Evolutionary conservation across 2,113 vertebrate species (phyloP).

Genomic region (Percopsis transmontana): DNA sequence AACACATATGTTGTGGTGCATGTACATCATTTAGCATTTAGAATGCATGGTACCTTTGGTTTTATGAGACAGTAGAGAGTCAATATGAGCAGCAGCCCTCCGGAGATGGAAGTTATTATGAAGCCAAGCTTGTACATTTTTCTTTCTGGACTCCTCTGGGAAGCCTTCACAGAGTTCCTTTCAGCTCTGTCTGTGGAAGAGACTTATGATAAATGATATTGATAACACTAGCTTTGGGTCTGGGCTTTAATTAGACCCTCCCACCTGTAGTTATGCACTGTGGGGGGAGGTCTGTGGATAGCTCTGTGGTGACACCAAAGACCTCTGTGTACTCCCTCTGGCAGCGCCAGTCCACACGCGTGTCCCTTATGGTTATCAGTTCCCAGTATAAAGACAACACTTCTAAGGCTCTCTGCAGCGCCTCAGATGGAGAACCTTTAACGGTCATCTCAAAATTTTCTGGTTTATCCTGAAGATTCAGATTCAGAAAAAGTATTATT

Average conservation of each 20-base stretch:
- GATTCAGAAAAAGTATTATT: not conserved
- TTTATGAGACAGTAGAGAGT: conserved; percentile 67
- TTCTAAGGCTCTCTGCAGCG: conserved; percentile 66
- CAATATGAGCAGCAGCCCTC: conserved; percentile 67
- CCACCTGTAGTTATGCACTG: conserved; percentile 58
- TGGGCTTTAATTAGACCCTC: conserved; percentile 12
- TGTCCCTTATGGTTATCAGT: conserved; percentile 65
- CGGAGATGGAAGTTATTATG: conserved; percentile 64
- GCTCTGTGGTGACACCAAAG: conserved; percentile 50
- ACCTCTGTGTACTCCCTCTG: conserved; percentile 69
- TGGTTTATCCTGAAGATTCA: conserved; percentile 73
- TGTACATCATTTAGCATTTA: not conserved
- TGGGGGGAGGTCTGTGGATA: conserved; percentile 41
- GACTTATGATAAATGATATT: conserved; percentile 12
- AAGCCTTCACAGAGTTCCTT: conserved; percentile 51
- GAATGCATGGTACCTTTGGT: conserved; percentile 62
- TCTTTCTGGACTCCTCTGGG: conserved; percentile 52
- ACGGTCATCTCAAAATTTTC: conserved; percentile 71
- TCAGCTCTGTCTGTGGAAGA: conserved; percentile 5
- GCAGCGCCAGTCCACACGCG: conserved; percentile 75
- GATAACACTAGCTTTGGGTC: conserved; percentile 20
- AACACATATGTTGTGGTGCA: not conserved
- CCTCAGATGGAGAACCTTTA: conserved; percentile 67
- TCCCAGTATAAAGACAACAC: conserved; percentile 75
- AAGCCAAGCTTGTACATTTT: conserved; percentile 69